Base-by-base conservation (phyloP, 2,113 vertebrate species). In the Motacilla tschutschensis region DNA sequence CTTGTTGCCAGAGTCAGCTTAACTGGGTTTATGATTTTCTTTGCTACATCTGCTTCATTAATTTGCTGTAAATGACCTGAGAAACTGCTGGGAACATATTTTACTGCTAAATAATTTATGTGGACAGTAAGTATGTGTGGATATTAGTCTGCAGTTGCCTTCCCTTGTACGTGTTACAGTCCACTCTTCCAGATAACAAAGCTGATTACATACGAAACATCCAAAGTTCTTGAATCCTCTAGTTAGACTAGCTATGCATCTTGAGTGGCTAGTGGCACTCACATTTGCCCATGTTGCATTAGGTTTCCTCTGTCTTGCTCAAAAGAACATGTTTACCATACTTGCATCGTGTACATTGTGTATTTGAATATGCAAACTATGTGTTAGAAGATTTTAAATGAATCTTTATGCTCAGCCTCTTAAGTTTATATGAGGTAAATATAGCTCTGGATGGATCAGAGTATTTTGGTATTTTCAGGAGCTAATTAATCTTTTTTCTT, bases 41-140 rank as follows among this genome's bases (percentile, higher is more conserved):
- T 76, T 83, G 73, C 71, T 87, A 60, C 33, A 70, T 50, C 24
- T 92, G 51, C 71, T 82, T 88, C 83, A 86, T 83, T 86, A 85
- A 48, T 63, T 91, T 88, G 24, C 47, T 83, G 73, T 79, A 78
- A 79, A 81, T 86, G 47, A 79, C 55, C 51, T 87, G 53, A 43
- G 63, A 89, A 94, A 85, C 46, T 44, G 6, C 46, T 65, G 35
- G 33, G 36, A 90, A 76, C 38, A 65, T 66, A 78, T 85, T 89
- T 83, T 73, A 38, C 24, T 59, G 55, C 63, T 91, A 91, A 72
- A 83, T 70, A 82, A 38, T 35, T 76, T 83, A 70, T 53, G 15
- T 63, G 43, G 60, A 65, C 26, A 54, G 40, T 59, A 81, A 86
- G 51, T 82, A 29, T 43, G 75, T 69, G 19, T 48, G 53, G 28